These are phyloP conservation scores for Chrysocyon brachyurus DNA, from an alignment of 2,797 vertebrate genomes.

Conservation along the genomic window DNA sequence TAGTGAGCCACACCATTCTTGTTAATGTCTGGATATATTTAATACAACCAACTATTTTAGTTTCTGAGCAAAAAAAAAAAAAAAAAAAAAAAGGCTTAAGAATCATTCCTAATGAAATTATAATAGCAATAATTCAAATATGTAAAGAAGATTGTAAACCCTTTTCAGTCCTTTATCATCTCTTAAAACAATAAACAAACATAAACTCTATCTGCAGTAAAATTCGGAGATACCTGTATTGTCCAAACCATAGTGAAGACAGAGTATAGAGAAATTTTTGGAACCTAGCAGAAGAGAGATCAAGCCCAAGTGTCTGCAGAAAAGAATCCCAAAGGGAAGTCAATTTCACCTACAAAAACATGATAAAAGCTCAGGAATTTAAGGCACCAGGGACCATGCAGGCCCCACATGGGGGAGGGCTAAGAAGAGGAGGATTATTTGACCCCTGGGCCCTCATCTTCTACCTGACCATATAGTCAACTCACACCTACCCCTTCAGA, in stretches of 20 bases:
- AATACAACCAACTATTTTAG: neutral
- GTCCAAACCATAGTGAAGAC: neutral
- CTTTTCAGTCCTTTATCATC: neutral
- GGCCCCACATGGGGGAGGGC: fast-evolving
- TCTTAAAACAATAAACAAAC: neutral
- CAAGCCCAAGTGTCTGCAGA: neutral
- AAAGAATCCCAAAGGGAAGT: neutral
- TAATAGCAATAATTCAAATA: neutral
- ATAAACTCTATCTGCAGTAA: neutral
- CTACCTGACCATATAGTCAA: neutral
- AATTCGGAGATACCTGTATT: neutral
- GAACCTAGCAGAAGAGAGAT: neutral
- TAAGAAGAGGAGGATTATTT: neutral
- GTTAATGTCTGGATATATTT: neutral
- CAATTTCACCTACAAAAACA: neutral
- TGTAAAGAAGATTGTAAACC: neutral
- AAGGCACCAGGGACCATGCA: neutral
- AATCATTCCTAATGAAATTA: neutral
- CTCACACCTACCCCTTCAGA: neutral
- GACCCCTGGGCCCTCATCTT: neutral
- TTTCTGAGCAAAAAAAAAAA: neutral
- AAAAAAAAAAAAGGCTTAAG: neutral
- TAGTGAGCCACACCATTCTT: neutral
- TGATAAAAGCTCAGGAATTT: neutral
- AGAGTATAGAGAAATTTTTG: neutral